Evolutionary conservation across 2,113 vertebrate genomes (phyloP), one percentile per base, ranked within the genome.

Genomic region (Camelus bactrianus): DNA sequence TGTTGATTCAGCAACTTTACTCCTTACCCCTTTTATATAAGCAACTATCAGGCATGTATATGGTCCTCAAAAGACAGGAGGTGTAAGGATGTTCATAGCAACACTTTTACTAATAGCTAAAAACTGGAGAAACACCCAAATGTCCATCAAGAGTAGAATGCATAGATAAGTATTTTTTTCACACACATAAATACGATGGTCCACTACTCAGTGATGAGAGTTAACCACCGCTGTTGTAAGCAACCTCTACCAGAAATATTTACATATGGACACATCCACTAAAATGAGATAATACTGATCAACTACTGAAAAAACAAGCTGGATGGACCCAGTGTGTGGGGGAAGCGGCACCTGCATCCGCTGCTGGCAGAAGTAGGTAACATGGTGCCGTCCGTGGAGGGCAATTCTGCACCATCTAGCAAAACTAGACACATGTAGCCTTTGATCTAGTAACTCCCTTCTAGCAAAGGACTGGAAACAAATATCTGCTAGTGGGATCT

Each of bases 51-150:
- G 58, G 11, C 28, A 80, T 26, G 89, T 1, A 38, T 17, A 35
- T 14, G 12, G 24, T 52, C 70, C 60, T 54, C 46, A 46, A 92
- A 48, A 93, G 8, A 73, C 32, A 89, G 22, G 13, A 89, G 22
- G 13, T 56, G 4, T 42, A 46, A 64, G 58, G 83, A 64, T 20
- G 17, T 24, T 15, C 48, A 79, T 5, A 56, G 79, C n/a, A 67
- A 38, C 35, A 67, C 24, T 81, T 81, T 85, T 76, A 70, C 77
- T 84, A 38, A 87, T 15, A 83, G 75, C 86, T 82, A 82, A 93
- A 93, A 82, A n/a, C 67, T 70, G 9, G 35, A 54, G 35, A 54
- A 95, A 81, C 6, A 72, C 13, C 22, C 87, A 72, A 91, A 93
- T 19, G 80, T 20, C 35, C 48, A 1, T 13, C 35, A 88, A 79